Evolutionary conservation across 2,797 vertebrate genomes (phyloP).

Genomic region (Gambelia wislizenii): DNA sequence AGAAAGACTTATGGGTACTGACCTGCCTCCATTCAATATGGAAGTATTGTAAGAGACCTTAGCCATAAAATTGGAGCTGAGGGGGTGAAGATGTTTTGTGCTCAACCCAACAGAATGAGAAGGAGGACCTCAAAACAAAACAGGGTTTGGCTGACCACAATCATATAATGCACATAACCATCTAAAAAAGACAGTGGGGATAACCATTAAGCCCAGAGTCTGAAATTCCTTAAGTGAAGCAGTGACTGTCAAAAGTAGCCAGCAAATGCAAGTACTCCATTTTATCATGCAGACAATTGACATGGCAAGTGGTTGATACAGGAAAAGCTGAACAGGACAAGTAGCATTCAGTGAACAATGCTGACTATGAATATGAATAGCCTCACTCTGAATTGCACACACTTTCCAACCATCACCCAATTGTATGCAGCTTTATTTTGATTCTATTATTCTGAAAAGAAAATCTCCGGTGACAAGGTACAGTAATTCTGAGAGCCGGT

Average conservation of each 20-base stretch:
- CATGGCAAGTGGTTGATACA: slow-evolving; percentile 7
- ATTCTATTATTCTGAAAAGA: slow-evolving; percentile 55
- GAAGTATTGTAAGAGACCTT: neutral
- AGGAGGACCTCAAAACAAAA: neutral
- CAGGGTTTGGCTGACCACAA: neutral
- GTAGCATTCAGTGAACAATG: neutral
- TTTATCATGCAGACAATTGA: neutral
- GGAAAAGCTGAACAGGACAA: neutral
- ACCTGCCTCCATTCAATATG: neutral
- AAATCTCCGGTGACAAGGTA: slow-evolving; percentile 45
- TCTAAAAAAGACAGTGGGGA: neutral
- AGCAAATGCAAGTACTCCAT: neutral
- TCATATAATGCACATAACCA: neutral
- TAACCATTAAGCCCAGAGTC: neutral
- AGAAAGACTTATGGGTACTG: neutral
- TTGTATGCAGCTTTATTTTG: slow-evolving; percentile 47
- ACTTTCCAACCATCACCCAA: neutral
- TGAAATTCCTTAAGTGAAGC: neutral
- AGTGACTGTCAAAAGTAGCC: slow-evolving; percentile 9
- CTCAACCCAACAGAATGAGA: neutral
- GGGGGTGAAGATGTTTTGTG: too few relatives aligned
- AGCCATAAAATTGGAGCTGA: too few relatives aligned
- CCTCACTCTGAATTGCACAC: neutral
- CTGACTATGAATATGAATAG: slow-evolving; percentile 30
- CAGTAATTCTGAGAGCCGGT: slow-evolving; percentile 39